phyloP scores from a whole-genome alignment of 2,888 invertebrate species.

The Prionchulus punctatus region DNA sequence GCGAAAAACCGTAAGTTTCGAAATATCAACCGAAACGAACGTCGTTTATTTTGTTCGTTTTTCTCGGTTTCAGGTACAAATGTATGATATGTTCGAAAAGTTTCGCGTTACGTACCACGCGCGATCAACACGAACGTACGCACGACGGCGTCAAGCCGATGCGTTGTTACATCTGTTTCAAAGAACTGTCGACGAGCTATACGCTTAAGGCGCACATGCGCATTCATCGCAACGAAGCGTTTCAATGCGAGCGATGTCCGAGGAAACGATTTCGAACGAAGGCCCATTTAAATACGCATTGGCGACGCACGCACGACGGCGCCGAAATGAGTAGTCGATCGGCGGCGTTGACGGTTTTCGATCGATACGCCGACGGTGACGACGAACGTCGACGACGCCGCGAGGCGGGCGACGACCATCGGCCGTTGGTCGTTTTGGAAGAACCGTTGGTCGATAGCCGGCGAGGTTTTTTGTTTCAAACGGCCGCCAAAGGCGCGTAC shows the following conservation, averaged over 20 bases:
- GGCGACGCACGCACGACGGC: too few relatives aligned
- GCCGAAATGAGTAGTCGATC: too few relatives aligned
- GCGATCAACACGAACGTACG: neutral
- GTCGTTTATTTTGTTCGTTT: neutral
- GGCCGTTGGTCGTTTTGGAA: neutral
- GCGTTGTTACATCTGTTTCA: slow-evolving; percentile 3
- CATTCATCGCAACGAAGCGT: too few relatives aligned
- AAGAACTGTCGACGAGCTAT: neutral
- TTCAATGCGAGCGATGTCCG: too few relatives aligned
- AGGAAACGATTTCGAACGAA: too few relatives aligned
- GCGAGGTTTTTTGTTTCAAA: neutral
- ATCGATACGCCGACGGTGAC: too few relatives aligned
- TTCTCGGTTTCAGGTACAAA: neutral
- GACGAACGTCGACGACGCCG: neutral
- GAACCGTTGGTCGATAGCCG: neutral
- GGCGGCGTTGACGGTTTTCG: too few relatives aligned
- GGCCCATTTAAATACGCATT: too few relatives aligned
- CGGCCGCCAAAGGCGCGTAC: neutral
- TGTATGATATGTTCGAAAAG: neutral
- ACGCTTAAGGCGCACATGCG: neutral
- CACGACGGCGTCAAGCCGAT: neutral
- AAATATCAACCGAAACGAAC: neutral
- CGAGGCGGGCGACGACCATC: neutral
- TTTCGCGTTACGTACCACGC: neutral
- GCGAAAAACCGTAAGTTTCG: neutral